Evolutionary conservation across 2,797 vertebrate genomes (phyloP).

Genomic region (Mionectes olivaceus): DNA sequence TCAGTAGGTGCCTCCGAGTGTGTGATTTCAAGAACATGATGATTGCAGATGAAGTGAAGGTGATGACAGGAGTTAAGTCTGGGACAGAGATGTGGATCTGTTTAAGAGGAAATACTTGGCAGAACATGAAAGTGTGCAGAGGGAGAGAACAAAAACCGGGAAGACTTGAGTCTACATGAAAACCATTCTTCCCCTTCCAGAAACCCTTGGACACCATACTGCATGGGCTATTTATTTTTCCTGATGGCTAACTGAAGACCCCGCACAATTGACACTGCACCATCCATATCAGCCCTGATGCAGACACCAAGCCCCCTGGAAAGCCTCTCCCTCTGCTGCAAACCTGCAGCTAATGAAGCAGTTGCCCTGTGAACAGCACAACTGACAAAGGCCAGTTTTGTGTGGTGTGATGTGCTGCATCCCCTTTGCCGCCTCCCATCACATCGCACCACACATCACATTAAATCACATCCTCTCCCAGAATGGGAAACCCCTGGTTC

Average conservation of each 20-base stretch:
- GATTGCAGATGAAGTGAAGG: background rate
- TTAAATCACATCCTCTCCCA: background rate
- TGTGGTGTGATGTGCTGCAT: background rate
- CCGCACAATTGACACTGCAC: too few relatives aligned
- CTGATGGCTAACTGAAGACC: background rate
- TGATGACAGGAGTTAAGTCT: background rate
- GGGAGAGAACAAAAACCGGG: background rate
- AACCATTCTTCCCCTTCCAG: background rate
- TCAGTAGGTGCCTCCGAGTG: background rate
- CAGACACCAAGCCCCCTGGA: background rate
- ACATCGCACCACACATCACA: too few relatives aligned
- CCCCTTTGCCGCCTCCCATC: fast-evolving
- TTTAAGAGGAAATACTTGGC: background rate
- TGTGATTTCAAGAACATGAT: background rate
- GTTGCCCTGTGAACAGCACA: background rate
- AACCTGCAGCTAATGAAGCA: background rate
- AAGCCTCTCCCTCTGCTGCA: background rate
- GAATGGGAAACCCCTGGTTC: background rate
- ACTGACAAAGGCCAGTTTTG: background rate
- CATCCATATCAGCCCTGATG: background rate
- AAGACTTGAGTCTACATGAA: background rate
- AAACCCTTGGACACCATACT: background rate
- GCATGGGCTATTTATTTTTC: background rate
- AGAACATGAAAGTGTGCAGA: background rate
- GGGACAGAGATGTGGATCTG: background rate